Evolutionary conservation across 2,888 invertebrate genomes (phyloP).

Genomic region (Sabatieria punctata): DNA sequence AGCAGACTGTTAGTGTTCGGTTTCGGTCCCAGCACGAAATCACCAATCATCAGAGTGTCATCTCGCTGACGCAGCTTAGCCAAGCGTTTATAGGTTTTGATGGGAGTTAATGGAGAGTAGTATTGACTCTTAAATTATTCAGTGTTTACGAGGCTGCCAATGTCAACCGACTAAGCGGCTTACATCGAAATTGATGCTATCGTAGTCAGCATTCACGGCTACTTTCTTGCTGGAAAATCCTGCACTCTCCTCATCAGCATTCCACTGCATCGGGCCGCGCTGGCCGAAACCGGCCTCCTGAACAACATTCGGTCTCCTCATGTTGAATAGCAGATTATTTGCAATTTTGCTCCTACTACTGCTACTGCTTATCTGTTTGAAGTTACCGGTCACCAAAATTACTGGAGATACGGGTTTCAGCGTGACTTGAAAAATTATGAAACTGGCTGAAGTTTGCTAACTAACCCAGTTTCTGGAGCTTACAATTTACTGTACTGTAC

Average conservation of each 20-base stretch:
- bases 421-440: too few relatives aligned
- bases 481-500: too few relatives aligned
- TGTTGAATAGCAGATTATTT: too few relatives aligned
- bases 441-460: too few relatives aligned
- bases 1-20: neutral
- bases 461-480: too few relatives aligned
- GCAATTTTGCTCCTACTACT: too few relatives aligned
- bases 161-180: neutral
- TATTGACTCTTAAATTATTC: neutral
- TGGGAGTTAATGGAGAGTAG: neutral
- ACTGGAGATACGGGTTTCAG: too few relatives aligned
- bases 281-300: neutral
- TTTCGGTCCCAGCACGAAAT: neutral
- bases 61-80: neutral
- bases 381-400: too few relatives aligned
- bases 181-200: neutral
- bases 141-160: too few relatives aligned
- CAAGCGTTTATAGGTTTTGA: neutral
- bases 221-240: neutral
- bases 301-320: neutral
- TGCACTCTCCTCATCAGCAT: neutral
- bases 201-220: neutral
- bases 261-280: conserved; percentile 1
- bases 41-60: neutral
- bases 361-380: too few relatives aligned